Evolutionary conservation across 2,797 vertebrate genomes (phyloP).

Genomic region (Leuciscus waleckii): DNA sequence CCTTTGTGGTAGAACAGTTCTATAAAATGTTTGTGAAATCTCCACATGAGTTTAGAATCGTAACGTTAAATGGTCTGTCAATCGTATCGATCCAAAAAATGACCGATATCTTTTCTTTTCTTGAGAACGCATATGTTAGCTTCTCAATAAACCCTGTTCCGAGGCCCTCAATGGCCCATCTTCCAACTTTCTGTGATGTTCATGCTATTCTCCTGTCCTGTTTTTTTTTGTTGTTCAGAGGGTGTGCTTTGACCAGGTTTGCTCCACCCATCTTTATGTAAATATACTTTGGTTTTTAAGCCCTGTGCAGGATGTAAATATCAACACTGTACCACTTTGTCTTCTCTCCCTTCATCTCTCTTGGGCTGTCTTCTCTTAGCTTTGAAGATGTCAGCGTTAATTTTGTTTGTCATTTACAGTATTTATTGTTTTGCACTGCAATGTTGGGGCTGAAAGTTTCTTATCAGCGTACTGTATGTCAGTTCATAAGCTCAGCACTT

Average conservation of each 20-base stretch:
- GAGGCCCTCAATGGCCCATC: neutral
- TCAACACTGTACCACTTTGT: constrained; percentile 39
- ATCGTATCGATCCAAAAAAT: constrained; percentile 24
- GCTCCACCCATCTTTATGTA: constrained; percentile 40
- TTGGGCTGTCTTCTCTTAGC: constrained; percentile 7
- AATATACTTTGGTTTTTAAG: constrained; percentile 47
- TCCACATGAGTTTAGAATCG: constrained; percentile 1
- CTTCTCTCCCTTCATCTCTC: constrained; percentile 45
- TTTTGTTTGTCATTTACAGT: constrained; percentile 22
- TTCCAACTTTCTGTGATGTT: constrained; percentile 10
- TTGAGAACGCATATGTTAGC: constrained; percentile 19
- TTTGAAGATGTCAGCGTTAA: neutral
- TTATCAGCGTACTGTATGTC: constrained; percentile 41
- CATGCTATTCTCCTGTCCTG: neutral
- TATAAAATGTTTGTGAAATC: constrained; percentile 18
- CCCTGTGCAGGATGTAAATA: constrained; percentile 53
- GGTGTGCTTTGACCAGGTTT: constrained; percentile 20
- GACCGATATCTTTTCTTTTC: neutral
- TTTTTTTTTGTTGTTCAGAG: constrained; percentile 15
- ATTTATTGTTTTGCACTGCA: constrained; percentile 52
- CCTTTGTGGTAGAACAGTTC: constrained; percentile 34
- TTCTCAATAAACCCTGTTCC: neutral
- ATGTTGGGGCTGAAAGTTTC: constrained; percentile 31
- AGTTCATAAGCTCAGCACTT: constrained; percentile 25
- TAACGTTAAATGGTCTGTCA: constrained; percentile 27